A percentile compares a stretch with the other conserved stretches of the same genome.
These are phyloP conservation scores for Sanderia malayensis DNA, from an alignment of 30 jellyfish, hydroid and myxozoan species.

Conservation along the genomic window DNA sequence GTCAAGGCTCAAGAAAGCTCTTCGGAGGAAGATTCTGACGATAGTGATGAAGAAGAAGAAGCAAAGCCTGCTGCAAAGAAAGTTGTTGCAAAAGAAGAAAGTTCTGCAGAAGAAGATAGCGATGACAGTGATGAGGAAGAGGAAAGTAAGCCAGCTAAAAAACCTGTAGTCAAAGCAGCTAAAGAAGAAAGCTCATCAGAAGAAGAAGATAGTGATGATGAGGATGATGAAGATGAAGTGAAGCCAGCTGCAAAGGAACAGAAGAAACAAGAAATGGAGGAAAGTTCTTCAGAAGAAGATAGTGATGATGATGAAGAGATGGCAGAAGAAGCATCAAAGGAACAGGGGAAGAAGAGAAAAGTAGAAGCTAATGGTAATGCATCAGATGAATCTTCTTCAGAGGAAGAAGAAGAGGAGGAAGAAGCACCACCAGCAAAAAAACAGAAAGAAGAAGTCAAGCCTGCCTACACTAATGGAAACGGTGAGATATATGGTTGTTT, in stretches of 20 bases:
- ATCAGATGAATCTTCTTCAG: slow-evolving; percentile 19
- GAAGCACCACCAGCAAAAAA: slow-evolving; percentile 6
- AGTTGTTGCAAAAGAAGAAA: slow-evolving; percentile 4
- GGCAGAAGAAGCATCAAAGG: slow-evolving; percentile 14
- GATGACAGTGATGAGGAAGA: slow-evolving; percentile 12
- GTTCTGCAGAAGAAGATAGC: neutral
- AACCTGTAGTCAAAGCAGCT: slow-evolving; percentile 18
- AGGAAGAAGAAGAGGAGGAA: slow-evolving; percentile 39
- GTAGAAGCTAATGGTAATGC: slow-evolving; percentile 24
- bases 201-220: slow-evolving; percentile 56
- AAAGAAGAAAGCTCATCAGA: slow-evolving; percentile 29
- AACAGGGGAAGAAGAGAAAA: neutral
- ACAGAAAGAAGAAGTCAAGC: neutral
- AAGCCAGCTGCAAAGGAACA: slow-evolving; percentile 33
- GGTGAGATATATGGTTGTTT: too few species aligned
- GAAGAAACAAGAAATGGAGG: slow-evolving; percentile 39
- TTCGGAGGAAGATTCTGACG: neutral
- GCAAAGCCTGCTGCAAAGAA: slow-evolving; percentile 8
- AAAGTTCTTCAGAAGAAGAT: slow-evolving; percentile 33
- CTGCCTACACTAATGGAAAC: slow-evolving; percentile 3
- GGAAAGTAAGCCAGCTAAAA: slow-evolving; percentile 6
- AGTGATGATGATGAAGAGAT: slow-evolving; percentile 35
- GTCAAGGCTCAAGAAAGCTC: neutral
- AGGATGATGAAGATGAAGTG: slow-evolving; percentile 56
- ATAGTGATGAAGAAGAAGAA: slow-evolving; percentile 29